Evolutionary conservation across 2,113 vertebrate genomes (phyloP).

Genomic region (Crotophaga sulcirostris): DNA sequence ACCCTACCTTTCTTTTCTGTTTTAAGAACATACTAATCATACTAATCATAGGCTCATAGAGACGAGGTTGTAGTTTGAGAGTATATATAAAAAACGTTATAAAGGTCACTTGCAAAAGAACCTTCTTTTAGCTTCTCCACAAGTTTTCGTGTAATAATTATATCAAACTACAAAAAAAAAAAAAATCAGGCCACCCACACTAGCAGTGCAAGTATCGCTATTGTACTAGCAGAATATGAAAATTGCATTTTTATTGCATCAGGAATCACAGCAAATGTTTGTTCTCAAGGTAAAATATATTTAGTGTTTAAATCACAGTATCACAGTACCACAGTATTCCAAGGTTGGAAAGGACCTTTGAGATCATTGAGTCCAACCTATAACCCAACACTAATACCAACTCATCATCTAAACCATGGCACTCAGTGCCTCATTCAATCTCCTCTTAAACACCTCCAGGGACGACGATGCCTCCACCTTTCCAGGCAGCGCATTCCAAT

Average conservation of each 20-base stretch:
- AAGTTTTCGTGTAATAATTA: background rate
- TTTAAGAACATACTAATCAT: background rate
- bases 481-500: too few relatives aligned
- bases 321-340: too few relatives aligned
- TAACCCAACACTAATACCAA: too few relatives aligned
- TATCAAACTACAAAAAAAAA: background rate
- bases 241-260: background rate
- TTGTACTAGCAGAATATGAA: background rate
- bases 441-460: too few relatives aligned
- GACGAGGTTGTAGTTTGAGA: background rate
- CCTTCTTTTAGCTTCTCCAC: background rate
- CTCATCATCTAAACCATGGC: too few relatives aligned
- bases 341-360: too few relatives aligned
- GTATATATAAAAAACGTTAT: background rate
- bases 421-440: too few relatives aligned
- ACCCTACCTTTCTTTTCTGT: background rate
- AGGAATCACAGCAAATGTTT: background rate
- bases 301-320: background rate
- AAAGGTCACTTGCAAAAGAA: background rate
- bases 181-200: background rate
- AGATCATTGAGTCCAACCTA: too few relatives aligned
- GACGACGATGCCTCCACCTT: too few relatives aligned
- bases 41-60: background rate
- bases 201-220: background rate
- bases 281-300: background rate